These are phyloP conservation scores for Dendrocopos noguchii DNA, from an alignment of 2,113 vertebrate species.

Conservation along the genomic window DNA sequence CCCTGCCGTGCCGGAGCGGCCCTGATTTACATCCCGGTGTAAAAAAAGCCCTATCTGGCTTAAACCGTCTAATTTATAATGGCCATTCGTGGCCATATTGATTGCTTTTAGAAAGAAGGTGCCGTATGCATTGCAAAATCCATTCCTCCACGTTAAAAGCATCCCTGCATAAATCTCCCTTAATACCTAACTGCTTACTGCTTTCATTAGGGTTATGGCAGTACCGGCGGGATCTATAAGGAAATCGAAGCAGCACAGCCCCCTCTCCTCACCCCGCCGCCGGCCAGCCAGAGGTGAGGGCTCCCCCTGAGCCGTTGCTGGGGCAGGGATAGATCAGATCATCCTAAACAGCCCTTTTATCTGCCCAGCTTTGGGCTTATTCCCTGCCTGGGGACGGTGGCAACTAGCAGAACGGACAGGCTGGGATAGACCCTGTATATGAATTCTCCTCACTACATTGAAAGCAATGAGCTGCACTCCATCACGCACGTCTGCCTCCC, in stretches of 20 bases:
- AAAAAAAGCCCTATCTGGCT: conserved; percentile 71
- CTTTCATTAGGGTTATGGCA: conserved; percentile 82
- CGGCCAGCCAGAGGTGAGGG: not conserved
- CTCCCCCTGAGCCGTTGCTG: not conserved
- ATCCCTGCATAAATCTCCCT: conserved; percentile 80
- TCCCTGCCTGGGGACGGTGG: conserved; percentile 15
- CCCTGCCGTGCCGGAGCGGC: conserved; percentile 42
- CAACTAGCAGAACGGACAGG: conserved; percentile 20
- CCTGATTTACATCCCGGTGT: conserved; percentile 70
- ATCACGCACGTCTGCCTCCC: conserved; percentile 14
- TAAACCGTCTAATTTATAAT: conserved; percentile 78
- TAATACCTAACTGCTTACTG: conserved; percentile 78
- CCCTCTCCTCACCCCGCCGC: conserved; percentile 23
- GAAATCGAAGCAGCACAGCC: conserved; percentile 70
- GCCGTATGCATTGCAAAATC: conserved; percentile 74
- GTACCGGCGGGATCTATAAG: conserved; percentile 71
- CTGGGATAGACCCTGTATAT: not conserved
- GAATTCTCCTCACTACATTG: conserved; percentile 54
- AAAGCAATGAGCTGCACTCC: not conserved
- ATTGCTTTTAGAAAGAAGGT: conserved; percentile 77
- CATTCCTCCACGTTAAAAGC: conserved; percentile 77
- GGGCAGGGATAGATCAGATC: not conserved
- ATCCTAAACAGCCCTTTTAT: conserved; percentile 63
- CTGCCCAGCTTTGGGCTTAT: conserved; percentile 22
- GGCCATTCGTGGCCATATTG: conserved; percentile 74